Base-by-base conservation (phyloP, 2,888 invertebrate genomes). In the Smittia aterrima region DNA sequence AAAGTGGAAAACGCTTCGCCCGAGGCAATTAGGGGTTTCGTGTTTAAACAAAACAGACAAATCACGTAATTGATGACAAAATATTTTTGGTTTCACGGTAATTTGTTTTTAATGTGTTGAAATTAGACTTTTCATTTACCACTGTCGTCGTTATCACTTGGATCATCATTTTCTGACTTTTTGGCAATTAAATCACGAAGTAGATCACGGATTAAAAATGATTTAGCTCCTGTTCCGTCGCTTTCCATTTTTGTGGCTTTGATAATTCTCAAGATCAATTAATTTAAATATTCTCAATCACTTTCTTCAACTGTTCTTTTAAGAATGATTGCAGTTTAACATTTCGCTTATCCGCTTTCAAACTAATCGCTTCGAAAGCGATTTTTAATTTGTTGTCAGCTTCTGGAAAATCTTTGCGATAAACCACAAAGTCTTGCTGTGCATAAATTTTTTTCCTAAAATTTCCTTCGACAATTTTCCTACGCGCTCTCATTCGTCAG, bases 151-250 rank as follows among this genome's bases (percentile, higher is more conserved):
- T 27, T 27, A 72, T 72, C 62, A 72, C 72, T 38, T 40, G 72
- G 32, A n/a, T 71, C 71, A 11, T 72, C 38, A 62, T 40, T 38
- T 22, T 72, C 72, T n/a, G 72, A 13, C 18, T 38, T 72, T 20
- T 72, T 72, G 1, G 32, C 66, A 75, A 83, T 83, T 75, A 83
- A 79, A 77, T 94, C 93, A 13, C 93, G 91, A 72, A 94, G 86
- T 64, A 94, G 86, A 82, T 94, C 93, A 79, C 90, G 89, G 77
- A 94, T 94, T 76, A 94, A 83, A 82, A 94, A 94, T 9, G 93
- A 94, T 81, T 93, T 93, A 79, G 87, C 85, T 77, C 86, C 88
- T 83, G 86, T 74, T 47, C 66, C 66, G 20, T 66, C 40, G 32
- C 25, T 27, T 1, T 66, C 18, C 18, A 62, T 62, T 22, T 73